Conservation (phyloP, 2,888 invertebrate genomes). For the Encarsia formosa region DNA sequence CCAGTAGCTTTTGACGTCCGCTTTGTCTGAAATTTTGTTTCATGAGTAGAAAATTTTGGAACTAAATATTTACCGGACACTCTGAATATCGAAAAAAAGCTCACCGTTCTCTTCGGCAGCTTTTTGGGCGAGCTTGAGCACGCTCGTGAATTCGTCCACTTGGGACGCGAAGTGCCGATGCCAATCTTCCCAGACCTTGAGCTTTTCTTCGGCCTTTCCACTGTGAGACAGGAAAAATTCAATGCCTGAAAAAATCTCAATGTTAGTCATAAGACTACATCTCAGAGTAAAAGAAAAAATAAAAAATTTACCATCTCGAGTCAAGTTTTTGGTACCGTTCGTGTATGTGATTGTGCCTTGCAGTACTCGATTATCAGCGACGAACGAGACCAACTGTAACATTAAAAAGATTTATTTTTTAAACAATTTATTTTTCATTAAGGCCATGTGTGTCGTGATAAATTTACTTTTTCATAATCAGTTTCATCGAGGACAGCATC, state of each 20-base stretch:
- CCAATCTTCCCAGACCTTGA: slow-evolving; percentile 39
- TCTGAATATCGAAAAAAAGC: too few relatives aligned
- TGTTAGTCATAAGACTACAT: too few relatives aligned
- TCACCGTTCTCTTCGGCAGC: slow-evolving; percentile 43
- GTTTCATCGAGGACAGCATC: slow-evolving; percentile 35
- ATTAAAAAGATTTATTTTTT: background rate
- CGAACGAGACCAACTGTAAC: slow-evolving; percentile 37
- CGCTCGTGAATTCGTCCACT: slow-evolving; percentile 34
- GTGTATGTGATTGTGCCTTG: slow-evolving; percentile 26
- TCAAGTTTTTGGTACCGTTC: slow-evolving; percentile 24
- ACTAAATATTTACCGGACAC: too few relatives aligned
- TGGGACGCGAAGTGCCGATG: slow-evolving; percentile 34
- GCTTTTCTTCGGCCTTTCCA: slow-evolving; percentile 33
- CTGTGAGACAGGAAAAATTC: slow-evolving; percentile 36
- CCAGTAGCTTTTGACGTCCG: slow-evolving; percentile 39
- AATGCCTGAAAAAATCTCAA: too few relatives aligned
- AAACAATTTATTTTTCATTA: background rate
- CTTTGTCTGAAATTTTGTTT: slow-evolving; percentile 35
- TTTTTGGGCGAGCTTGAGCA: slow-evolving; percentile 33
- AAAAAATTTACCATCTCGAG: slow-evolving; percentile 33
- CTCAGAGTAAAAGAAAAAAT: too few relatives aligned
- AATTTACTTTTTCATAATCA: slow-evolving; percentile 35
- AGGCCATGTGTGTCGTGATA: background rate
- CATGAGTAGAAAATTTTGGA: too few relatives aligned
- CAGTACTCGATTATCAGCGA: slow-evolving; percentile 32